Evolutionary conservation across 2,888 invertebrate genomes (phyloP).

Genomic region (Andricus curvator): DNA sequence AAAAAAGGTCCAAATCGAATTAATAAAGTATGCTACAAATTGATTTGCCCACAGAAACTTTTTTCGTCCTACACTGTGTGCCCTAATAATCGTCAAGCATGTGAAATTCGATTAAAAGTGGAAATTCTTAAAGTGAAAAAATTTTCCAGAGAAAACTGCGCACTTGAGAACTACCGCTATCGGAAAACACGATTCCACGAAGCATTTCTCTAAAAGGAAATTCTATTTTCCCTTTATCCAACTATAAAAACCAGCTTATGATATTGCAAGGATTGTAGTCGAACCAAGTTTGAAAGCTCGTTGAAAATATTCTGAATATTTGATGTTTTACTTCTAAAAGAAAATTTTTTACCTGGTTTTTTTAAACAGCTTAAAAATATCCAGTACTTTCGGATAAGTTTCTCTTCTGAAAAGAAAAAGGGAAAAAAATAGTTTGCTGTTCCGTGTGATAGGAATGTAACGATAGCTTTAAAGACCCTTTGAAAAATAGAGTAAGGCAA

Average conservation of each 20-base stretch:
- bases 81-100: too few relatives aligned
- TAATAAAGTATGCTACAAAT: too few relatives aligned
- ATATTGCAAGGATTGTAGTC: slow-evolving; percentile 3
- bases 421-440: too few relatives aligned
- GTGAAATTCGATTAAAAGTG: neutral
- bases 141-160: neutral
- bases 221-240: neutral
- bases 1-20: too few relatives aligned
- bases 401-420: neutral
- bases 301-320: slow-evolving; percentile 3
- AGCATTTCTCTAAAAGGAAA: neutral
- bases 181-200: neutral
- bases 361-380: neutral
- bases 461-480: too few relatives aligned
- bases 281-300: slow-evolving; percentile 8
- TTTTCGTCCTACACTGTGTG: too few relatives aligned
- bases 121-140: neutral
- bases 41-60: too few relatives aligned
- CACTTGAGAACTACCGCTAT: neutral
- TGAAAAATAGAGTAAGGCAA: too few relatives aligned
- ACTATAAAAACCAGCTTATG: neutral
- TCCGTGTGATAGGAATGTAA: too few relatives aligned
- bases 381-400: too few relatives aligned
- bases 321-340: neutral
- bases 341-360: neutral